Evolutionary conservation across 2,888 invertebrate species (phyloP).

Genomic region (Aleiodes testaceus): DNA sequence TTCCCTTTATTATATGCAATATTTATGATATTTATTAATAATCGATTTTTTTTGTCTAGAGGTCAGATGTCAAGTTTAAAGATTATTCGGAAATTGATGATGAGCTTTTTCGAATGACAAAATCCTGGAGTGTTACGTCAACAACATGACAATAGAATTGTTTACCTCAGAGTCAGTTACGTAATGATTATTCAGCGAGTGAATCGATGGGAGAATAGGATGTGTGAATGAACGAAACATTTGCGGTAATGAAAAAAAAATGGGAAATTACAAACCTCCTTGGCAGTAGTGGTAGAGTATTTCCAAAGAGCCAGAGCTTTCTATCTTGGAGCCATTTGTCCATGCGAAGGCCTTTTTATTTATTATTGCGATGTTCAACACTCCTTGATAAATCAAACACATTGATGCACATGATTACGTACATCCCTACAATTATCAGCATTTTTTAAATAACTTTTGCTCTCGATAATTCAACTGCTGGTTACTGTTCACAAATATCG

Average conservation of each 20-base stretch:
- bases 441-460: constrained; percentile 16
- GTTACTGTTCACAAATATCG: not conserved
- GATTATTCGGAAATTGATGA: too few species aligned
- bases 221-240: too few species aligned
- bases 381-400: not conserved
- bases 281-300: constrained; percentile 88
- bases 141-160: too few species aligned
- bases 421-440: not conserved
- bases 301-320: constrained; percentile 92
- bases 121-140: too few species aligned
- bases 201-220: too few species aligned
- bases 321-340: constrained; percentile 95
- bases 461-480: not conserved
- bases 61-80: constrained; percentile 34
- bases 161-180: too few species aligned
- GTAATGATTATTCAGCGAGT: too few species aligned
- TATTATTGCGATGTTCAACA: not conserved
- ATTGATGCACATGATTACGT: not conserved
- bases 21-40: constrained; percentile 45
- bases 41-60: constrained; percentile 44
- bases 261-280: constrained; percentile 78
- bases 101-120: too few species aligned
- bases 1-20: too few species aligned
- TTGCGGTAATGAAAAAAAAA: not conserved
- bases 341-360: constrained; percentile 75